phyloP scores from a whole-genome alignment of 2,888 invertebrate species.

The Entomobrya multifasciata region DNA sequence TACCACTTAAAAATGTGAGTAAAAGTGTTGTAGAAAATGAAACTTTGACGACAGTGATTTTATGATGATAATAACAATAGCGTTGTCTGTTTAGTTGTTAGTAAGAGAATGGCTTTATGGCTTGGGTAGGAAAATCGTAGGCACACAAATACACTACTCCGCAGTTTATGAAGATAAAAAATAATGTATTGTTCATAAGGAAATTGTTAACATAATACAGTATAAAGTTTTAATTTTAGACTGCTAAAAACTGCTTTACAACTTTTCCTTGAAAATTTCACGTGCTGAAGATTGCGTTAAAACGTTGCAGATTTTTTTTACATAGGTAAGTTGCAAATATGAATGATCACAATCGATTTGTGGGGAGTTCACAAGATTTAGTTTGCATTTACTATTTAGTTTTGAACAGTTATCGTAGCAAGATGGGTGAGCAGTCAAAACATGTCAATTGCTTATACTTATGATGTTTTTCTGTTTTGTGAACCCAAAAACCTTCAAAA shows the following conservation, averaged over 20 bases:
- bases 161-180: background rate
- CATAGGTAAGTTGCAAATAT: no score
- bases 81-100: background rate
- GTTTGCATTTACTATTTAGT: no score
- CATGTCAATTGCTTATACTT: no score
- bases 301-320: no score
- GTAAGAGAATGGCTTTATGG: no score
- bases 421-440: no score
- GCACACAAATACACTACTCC: background rate
- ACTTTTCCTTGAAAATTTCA: conserved; percentile 14
- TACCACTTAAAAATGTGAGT: background rate
- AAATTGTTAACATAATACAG: background rate
- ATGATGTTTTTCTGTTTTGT: no score
- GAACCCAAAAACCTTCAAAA: no score
- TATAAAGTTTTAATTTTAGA: no score
- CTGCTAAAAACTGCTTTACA: background rate
- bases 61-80: background rate
- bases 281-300: background rate
- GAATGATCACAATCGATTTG: no score
- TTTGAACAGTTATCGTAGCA: no score
- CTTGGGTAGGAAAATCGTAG: background rate
- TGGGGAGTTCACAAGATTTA: no score
- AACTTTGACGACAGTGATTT: background rate
- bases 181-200: background rate
- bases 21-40: background rate